Evolutionary conservation across 2,888 invertebrate species (phyloP).

Genomic region (Stenolophus ochropezus): DNA sequence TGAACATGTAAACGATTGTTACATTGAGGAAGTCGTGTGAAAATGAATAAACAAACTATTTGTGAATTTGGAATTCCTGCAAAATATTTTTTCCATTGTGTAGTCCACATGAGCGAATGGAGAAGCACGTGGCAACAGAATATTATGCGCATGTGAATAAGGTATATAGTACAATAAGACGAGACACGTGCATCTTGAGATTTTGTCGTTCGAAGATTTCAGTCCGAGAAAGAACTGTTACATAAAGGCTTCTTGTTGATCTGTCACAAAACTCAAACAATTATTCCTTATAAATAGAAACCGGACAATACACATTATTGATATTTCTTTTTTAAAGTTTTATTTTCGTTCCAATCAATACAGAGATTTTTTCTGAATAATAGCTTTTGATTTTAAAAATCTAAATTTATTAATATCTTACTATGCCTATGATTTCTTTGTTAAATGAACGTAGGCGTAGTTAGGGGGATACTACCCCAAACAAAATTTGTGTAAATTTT

Average conservation of each 20-base stretch:
- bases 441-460: too few relatives aligned
- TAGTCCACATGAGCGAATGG: neutral
- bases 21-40: neutral
- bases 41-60: neutral
- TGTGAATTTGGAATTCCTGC: neutral
- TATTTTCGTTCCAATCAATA: too few relatives aligned
- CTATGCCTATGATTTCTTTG: too few relatives aligned
- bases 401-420: too few relatives aligned
- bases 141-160: constrained; percentile 15
- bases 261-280: neutral
- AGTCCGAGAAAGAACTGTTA: constrained; percentile 7
- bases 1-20: neutral
- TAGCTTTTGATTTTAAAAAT: too few relatives aligned
- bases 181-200: constrained; percentile 16
- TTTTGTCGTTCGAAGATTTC: neutral
- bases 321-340: neutral
- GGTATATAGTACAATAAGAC: neutral
- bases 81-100: neutral
- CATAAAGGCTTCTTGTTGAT: constrained; percentile 3
- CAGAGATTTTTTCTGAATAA: too few relatives aligned
- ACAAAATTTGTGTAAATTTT: too few relatives aligned
- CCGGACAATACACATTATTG: neutral
- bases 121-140: constrained; percentile 1
- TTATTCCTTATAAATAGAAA: neutral
- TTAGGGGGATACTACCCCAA: too few relatives aligned